phyloP scores from a whole-genome alignment of 2,888 invertebrate genomes.

The Cosmorhoe ocellata region DNA sequence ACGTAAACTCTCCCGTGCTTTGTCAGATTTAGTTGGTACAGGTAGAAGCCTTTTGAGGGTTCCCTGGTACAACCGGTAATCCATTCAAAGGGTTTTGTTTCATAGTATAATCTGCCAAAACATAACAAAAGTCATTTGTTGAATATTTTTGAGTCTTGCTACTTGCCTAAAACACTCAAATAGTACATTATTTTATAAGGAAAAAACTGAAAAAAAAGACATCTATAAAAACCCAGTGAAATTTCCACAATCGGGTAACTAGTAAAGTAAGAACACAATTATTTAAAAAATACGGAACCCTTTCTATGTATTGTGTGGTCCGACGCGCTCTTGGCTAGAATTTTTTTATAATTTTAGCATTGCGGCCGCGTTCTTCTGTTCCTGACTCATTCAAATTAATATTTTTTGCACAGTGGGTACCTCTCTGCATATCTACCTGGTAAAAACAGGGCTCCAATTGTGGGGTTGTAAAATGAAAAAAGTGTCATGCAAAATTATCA shows the following conservation, averaged over 20 bases:
- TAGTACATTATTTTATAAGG: too few relatives aligned
- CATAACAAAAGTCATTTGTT: too few relatives aligned
- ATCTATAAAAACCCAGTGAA: too few relatives aligned
- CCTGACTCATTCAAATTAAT: constrained; percentile 32
- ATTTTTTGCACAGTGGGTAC: constrained; percentile 17
- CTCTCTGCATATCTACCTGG: constrained; percentile 1
- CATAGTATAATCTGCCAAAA: too few relatives aligned
- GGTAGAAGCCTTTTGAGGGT: constrained; percentile 42
- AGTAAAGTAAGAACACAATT: too few relatives aligned
- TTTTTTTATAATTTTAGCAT: constrained; percentile 36
- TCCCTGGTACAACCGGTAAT: neutral
- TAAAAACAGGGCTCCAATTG: constrained; percentile 6
- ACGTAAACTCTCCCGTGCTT: constrained; percentile 60
- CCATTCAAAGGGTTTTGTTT: too few relatives aligned
- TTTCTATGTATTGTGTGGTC: neutral
- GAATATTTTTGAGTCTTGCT: too few relatives aligned
- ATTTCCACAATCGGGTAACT: too few relatives aligned
- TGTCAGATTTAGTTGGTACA: constrained; percentile 62
- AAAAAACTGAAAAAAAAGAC: too few relatives aligned
- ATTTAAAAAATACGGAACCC: neutral
- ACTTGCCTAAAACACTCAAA: too few relatives aligned
- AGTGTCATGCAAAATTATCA: constrained; percentile 78
- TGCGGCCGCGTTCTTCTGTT: constrained; percentile 17
- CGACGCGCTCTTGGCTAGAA: neutral
- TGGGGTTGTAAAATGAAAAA: constrained; percentile 42